These are phyloP conservation scores for Osmoderma eremita DNA, from an alignment of 2,888 invertebrate species.

Conservation along the genomic window DNA sequence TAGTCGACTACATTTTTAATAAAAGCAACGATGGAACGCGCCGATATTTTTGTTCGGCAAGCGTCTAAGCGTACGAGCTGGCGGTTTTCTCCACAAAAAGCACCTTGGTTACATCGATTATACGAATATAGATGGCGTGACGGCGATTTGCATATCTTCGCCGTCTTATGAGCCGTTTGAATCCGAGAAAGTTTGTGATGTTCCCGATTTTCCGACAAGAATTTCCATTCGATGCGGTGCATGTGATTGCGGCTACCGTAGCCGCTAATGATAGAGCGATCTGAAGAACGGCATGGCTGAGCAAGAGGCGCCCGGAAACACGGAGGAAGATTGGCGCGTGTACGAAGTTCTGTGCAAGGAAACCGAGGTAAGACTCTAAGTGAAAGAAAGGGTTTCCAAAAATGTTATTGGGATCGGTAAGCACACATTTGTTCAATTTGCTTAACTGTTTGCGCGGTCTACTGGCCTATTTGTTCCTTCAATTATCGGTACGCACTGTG, in stretches of 20 bases:
- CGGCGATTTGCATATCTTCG: conserved; percentile 46
- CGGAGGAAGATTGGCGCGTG: conserved; percentile 78
- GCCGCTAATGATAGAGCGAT: conserved; percentile 19
- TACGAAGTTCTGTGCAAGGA: conserved; percentile 75
- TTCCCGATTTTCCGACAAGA: not conserved
- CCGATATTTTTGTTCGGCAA: conserved; percentile 8
- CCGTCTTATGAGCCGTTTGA: conserved; percentile 22
- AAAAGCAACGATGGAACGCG: not conserved
- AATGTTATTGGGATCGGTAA: not conserved
- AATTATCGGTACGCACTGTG: conserved; percentile 14
- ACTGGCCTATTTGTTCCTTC: conserved; percentile 31
- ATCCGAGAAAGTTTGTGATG: conserved; percentile 29
- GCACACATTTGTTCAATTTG: conserved; percentile 31
- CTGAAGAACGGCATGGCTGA: conserved; percentile 48
- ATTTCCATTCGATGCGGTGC: conserved; percentile 4
- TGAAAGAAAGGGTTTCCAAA: not conserved
- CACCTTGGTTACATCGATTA: conserved; percentile 61
- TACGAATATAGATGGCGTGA: conserved; percentile 55
- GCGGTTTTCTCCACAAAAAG: conserved; percentile 20
- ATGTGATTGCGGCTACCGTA: not conserved
- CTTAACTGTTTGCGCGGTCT: conserved; percentile 16
- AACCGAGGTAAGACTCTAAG: conserved; percentile 65
- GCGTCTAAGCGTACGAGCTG: conserved; percentile 9
- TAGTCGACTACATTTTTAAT: not conserved
- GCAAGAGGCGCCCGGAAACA: conserved; percentile 61